Evolutionary conservation across 2,113 vertebrate species (phyloP).

Genomic region (Heptranchias perlo): DNA sequence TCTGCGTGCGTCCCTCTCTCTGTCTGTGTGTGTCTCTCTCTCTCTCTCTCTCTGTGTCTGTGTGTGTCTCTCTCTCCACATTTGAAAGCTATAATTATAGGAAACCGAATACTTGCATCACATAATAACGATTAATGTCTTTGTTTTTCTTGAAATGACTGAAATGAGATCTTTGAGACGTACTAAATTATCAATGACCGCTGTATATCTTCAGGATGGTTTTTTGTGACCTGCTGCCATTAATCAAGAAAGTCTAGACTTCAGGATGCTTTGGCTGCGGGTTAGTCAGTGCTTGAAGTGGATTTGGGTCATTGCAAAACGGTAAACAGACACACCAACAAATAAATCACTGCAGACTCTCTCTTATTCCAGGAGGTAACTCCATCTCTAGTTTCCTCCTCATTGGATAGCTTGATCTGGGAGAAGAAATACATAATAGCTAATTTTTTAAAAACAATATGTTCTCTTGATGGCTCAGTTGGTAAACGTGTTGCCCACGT

Average conservation of each 20-base stretch:
- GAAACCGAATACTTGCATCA: neutral
- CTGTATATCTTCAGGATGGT: constrained; percentile 14
- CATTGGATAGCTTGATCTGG: neutral
- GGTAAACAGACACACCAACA: neutral
- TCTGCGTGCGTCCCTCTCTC: too few species aligned
- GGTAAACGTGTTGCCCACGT: neutral
- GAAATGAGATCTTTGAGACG: constrained; percentile 24
- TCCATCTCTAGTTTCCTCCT: neutral
- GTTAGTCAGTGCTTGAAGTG: neutral
- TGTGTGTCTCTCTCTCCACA: neutral
- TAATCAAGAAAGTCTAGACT: constrained; percentile 25
- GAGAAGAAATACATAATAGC: neutral
- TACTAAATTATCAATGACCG: constrained; percentile 31
- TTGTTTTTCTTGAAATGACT: constrained; percentile 31
- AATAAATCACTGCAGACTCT: neutral
- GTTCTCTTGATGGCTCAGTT: neutral
- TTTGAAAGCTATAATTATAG: constrained; percentile 1
- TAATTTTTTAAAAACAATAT: neutral
- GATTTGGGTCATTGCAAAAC: neutral
- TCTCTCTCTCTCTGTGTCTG: neutral
- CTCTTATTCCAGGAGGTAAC: neutral
- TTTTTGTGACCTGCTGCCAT: neutral
- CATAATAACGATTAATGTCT: constrained; percentile 5
- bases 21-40: too few species aligned
- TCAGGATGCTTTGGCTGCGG: neutral